Evolutionary conservation across 2,797 vertebrate species (phyloP).

Genomic region (Nannoperca australis): DNA sequence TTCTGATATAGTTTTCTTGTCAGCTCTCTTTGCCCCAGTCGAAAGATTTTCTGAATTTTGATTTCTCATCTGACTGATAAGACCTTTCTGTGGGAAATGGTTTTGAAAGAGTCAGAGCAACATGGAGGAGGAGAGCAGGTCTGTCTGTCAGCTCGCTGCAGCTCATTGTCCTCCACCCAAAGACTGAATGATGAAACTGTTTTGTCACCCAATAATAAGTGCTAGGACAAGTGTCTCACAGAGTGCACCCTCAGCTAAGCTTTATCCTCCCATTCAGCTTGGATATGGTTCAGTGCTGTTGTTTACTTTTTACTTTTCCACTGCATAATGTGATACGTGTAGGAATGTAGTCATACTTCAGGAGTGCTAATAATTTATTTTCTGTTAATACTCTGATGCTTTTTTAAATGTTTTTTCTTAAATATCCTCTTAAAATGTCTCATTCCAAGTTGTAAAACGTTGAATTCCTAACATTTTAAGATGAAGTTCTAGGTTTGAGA

Average conservation of each 20-base stretch:
- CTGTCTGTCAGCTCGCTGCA: not conserved
- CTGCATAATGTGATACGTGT: not conserved
- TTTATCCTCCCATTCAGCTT: not conserved
- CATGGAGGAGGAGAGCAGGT: not conserved
- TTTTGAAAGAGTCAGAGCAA: constrained; percentile 16
- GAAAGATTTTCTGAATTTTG: not conserved
- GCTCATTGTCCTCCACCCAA: not conserved
- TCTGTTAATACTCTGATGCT: not conserved
- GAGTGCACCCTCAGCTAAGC: not conserved
- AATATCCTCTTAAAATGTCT: not conserved
- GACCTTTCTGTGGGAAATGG: constrained; percentile 13
- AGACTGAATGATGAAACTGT: constrained; percentile 5
- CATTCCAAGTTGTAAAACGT: not conserved
- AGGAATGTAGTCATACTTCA: not conserved
- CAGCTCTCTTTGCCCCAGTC: not conserved
- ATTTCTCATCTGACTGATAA: constrained; percentile 26
- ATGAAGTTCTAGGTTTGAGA: not conserved
- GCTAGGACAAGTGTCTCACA: constrained; percentile 6
- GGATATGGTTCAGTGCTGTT: not conserved
- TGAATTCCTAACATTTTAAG: not conserved
- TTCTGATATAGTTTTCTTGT: constrained; percentile 14
- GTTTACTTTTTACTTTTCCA: not conserved
- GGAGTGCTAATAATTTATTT: not conserved
- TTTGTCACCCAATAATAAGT: constrained; percentile 5
- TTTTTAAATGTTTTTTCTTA: too few species aligned